Conservation (phyloP, 2,113 vertebrate genomes). For the Willisornis vidua region DNA sequence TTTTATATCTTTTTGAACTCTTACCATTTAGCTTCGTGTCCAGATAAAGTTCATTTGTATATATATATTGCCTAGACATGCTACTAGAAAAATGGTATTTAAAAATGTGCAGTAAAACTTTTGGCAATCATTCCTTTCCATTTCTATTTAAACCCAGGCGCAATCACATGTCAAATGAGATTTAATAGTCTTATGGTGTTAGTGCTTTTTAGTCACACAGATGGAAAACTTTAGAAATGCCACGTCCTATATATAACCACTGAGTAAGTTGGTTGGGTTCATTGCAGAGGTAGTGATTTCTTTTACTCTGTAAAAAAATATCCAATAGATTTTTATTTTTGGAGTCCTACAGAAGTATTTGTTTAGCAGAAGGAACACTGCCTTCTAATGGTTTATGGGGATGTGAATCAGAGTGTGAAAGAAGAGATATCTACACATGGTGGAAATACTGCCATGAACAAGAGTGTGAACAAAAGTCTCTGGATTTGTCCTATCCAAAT, state of each 20-base stretch:
- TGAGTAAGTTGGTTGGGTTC: background rate
- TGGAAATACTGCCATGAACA: background rate
- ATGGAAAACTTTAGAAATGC: background rate
- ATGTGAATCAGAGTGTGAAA: background rate
- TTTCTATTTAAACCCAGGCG: background rate
- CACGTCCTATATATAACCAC: background rate
- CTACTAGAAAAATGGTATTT: background rate
- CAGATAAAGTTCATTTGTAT: background rate
- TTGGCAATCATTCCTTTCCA: background rate
- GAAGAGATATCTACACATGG: background rate
- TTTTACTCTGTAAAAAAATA: background rate
- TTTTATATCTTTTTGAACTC: background rate
- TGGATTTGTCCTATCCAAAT: background rate
- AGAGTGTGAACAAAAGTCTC: background rate
- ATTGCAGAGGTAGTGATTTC: background rate
- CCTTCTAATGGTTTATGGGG: background rate
- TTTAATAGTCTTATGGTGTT: background rate
- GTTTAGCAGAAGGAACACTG: background rate
- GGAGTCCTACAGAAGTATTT: background rate
- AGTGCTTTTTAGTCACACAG: background rate
- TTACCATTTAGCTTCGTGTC: background rate
- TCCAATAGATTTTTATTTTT: background rate
- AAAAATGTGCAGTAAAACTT: background rate
- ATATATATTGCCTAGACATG: background rate
- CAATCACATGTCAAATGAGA: background rate